Base-by-base conservation (phyloP, 2,888 invertebrate genomes). In the Athalia cordata region DNA sequence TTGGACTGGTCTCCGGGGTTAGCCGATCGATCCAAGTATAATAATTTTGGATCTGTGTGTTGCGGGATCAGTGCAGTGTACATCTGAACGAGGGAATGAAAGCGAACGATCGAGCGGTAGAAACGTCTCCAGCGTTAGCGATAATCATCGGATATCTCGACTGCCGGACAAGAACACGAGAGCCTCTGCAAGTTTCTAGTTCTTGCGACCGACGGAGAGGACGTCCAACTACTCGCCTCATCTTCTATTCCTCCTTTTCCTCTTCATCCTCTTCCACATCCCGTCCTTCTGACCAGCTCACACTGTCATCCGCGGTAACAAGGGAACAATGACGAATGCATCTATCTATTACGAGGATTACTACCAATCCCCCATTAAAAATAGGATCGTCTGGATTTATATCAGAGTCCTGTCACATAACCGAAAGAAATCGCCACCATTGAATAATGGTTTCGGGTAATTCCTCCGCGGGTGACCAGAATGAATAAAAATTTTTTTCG, bases 131-230 rank as follows among this genome's bases (percentile, higher is more conserved):
- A 43, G 43, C 43, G 6, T 13, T 45, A 59, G 47, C 59, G 59
- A 72, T 72, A 59, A 72, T 59, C 72, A 72, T 72, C 72, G 59
- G 72, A 59, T 59, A 72, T 72, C 72, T 72, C 59, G 72, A 72
- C 43, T 47, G 43, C n/a, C n/a, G 45, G n/a, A 72, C 13, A 59
- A 72, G 59, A 72, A 72, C 4, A 72, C 72, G 59, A 59, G 57
- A 72, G 52, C 57, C 59, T 59, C 8, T 62, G 29, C 13, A 52
- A 72, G 59, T 52, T 72, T 72, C 72, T 47, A 72, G 72, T 72
- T 72, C 59, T 72, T 59, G 45, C 47, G 13, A 6, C 29, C 55
- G 8, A 1, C 55, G 55, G 7, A 55, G 55, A n/a, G n/a, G 11
- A n/a, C n/a, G 11, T 7, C 8, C 11, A 9, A 55, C n/a, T 11